Evolutionary conservation across 2,888 invertebrate genomes (phyloP), one percentile per base, ranked within the genome.

Genomic region (Latheticus oryzae): DNA sequence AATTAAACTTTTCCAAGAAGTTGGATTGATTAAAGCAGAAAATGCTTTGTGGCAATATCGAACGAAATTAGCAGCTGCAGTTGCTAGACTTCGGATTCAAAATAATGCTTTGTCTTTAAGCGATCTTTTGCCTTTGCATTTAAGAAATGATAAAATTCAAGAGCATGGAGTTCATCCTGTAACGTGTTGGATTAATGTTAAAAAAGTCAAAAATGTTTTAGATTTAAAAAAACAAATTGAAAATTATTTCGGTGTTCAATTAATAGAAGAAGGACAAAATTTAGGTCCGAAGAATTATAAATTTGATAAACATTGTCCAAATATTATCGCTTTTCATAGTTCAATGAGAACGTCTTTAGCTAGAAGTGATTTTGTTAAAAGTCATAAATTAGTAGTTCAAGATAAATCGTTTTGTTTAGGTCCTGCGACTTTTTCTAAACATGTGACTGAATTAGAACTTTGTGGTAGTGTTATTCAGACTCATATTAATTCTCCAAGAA

Each of bases 141-240:
- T 93, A 60, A 84, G 87, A 54, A 87, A 90, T 61, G 89, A 89
- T 50, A 84, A 86, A 54, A 82, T 88, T 15, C 83, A 84, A 45
- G 84, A 84, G 45, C 78, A 79, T 0, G 78, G 78, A 0, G 78
- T 78, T 67, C 81, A 62, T 76, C 84, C 16, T 0, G 85, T 90
- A 1, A 88, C 88, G 0, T 91, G 91, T 61, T 93, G 92, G 92
- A 86, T 92, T 5, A 93, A 93, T 78, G 87, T 86, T 0, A 87
- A 86, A 64, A 86, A 87, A 75, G 80, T 88, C 2, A 85, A 84
- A 53, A 66, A 60, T 24, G 47, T 52, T n/a, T 61, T 65, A 3
- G 68, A 72, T 9, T 11, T 57, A 16, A 35, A 38, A 9, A 35
- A 50, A 23, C 63, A 70, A 37, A 69, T 75, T 24, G 72, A 74